Conservation (phyloP, 1,140 invertebrate species). For the Drosophila hydei region DNA sequence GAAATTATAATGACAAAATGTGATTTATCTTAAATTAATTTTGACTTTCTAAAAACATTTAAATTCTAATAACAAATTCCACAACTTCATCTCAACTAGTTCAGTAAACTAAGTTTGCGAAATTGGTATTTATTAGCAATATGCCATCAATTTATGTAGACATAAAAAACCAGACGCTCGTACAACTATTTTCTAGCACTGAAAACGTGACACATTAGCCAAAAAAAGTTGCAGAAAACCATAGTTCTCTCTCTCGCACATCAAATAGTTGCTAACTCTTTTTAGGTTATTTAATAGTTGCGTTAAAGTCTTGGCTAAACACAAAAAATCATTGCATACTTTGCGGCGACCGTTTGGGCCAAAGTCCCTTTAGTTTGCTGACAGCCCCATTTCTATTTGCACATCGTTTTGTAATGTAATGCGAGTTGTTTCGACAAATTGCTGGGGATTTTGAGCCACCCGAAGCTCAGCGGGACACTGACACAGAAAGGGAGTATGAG, state of each 20-base stretch:
- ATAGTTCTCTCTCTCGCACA: not conserved
- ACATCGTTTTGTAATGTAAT: conserved; percentile 80
- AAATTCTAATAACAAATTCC: not conserved
- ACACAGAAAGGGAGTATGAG: not conserved
- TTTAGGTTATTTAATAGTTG: conserved; percentile 52
- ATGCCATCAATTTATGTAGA: conserved; percentile 1
- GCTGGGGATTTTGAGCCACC: conserved; percentile 70
- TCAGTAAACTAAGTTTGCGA: not conserved
- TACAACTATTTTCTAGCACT: not conserved
- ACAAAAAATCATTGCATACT: conserved; percentile 41
- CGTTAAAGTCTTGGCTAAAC: conserved; percentile 33
- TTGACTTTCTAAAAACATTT: not conserved
- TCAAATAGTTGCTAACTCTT: not conserved
- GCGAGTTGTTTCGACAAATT: conserved; percentile 79
- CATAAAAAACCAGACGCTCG: not conserved
- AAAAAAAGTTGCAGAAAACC: conserved; percentile 5
- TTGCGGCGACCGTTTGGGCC: conserved; percentile 58
- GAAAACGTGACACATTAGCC: not conserved
- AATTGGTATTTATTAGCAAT: conserved; percentile 4
- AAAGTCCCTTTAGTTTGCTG: conserved; percentile 74
- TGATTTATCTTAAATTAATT: not conserved
- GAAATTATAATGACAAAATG: not conserved
- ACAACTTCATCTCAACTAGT: not conserved
- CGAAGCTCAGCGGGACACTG: conserved; percentile 33
- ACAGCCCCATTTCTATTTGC: conserved; percentile 66